Conservation (phyloP, 2,797 vertebrate genomes). For the Mus caroli region DNA sequence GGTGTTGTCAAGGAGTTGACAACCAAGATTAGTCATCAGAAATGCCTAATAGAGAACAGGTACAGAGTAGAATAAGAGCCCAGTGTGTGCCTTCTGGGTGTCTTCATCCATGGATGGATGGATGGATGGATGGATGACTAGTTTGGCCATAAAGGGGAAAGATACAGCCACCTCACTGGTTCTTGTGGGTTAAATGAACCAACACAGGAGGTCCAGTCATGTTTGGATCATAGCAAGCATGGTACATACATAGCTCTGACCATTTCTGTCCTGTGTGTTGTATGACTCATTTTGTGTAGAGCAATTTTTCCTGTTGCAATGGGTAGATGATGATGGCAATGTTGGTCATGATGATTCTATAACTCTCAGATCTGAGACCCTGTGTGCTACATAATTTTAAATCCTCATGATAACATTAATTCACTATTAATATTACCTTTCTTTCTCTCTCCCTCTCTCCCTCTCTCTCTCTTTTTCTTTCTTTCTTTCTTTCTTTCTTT, state of each 20-base stretch:
- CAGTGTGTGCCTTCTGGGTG: not conserved
- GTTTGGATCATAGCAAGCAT: not conserved
- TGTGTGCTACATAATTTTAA: not conserved
- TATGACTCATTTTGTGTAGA: slow-evolving; percentile 4
- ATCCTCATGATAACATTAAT: not conserved
- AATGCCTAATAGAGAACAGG: not conserved
- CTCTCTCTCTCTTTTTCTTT: no score
- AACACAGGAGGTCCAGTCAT: not conserved
- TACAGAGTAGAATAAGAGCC: not conserved
- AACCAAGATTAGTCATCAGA: not conserved
- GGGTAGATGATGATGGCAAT: not conserved
- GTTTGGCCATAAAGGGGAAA: not conserved
- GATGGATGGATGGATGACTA: not conserved
- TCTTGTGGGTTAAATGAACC: not conserved
- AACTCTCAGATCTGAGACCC: not conserved
- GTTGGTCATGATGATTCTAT: not conserved
- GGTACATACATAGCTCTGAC: not conserved
- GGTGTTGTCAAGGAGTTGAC: not conserved
- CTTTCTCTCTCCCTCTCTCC: no score
- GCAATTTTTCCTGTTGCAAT: not conserved
- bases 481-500: not conserved
- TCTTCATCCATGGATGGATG: not conserved
- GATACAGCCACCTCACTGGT: not conserved
- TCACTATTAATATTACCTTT: not conserved
- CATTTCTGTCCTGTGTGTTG: not conserved